Conservation (phyloP, 2,113 vertebrate genomes). For the Varanus salvator region DNA sequence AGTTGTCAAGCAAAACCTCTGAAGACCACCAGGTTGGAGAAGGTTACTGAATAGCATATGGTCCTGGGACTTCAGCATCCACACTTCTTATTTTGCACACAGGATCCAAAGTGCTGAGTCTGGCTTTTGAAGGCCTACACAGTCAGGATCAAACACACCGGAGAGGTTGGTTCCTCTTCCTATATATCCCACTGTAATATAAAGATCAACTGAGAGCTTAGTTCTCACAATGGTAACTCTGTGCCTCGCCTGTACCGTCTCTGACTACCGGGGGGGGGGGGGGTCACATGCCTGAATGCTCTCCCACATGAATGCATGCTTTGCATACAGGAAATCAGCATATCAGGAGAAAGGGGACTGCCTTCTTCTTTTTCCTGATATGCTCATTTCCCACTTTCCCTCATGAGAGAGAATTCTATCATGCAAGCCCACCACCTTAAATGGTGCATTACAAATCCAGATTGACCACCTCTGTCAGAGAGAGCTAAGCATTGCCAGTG, state of each 20-base stretch:
- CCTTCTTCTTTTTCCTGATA: not conserved
- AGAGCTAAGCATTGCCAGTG: not conserved
- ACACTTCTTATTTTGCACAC: no score
- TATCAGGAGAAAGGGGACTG: not conserved
- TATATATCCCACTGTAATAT: not conserved
- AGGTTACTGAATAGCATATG: no score
- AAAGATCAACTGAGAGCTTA: not conserved
- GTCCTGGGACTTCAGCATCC: no score
- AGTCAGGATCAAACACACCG: not conserved
- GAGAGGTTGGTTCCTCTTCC: not conserved
- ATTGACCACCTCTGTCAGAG: no score
- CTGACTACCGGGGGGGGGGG: not conserved
- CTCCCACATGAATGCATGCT: not conserved
- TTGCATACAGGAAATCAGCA: not conserved
- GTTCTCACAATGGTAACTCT: not conserved
- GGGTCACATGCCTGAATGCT: not conserved
- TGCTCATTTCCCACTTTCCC: not conserved
- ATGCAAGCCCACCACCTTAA: not conserved
- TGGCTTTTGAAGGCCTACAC: not conserved
- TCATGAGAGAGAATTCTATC: not conserved
- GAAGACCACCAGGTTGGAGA: no score
- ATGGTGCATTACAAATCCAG: not conserved
- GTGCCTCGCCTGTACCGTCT: not conserved
- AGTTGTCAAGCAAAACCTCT: no score
- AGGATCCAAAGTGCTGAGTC: no score